Percentiles rank a stretch among this genome's conserved stretches.
These are phyloP conservation scores for Habrosyne pyritoides DNA, from an alignment of 2,888 invertebrate species.

Conservation along the genomic window DNA sequence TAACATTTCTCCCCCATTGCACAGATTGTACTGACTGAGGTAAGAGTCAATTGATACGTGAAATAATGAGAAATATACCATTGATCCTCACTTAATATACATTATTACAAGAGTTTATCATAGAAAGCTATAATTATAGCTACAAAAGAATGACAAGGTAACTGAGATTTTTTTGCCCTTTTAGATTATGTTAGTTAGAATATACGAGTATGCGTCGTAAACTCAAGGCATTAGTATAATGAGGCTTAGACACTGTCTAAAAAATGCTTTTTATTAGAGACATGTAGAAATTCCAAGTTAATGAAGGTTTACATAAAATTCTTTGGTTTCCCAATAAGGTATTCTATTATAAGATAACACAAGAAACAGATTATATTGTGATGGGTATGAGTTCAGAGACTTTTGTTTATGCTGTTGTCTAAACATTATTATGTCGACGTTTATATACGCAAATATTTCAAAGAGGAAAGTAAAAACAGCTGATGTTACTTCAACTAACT, in stretches of 20 bases:
- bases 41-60: background rate
- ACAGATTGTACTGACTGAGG: background rate
- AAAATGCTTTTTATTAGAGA: background rate
- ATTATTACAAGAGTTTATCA: background rate
- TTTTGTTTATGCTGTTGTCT: background rate
- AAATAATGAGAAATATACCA: background rate
- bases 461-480: slow-evolving; percentile 22
- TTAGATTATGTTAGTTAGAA: no score
- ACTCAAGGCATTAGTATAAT: background rate
- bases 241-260: background rate
- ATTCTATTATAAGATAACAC: background rate
- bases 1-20: background rate
- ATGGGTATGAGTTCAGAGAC: no score
- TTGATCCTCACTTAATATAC: background rate
- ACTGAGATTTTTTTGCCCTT: background rate
- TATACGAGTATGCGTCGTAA: background rate
- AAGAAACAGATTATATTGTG: no score
- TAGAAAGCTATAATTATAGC: no score
- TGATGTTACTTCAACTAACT: slow-evolving; percentile 17
- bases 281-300: background rate
- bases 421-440: background rate
- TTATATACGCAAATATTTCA: slow-evolving; percentile 11
- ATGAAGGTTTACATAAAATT: background rate
- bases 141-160: background rate
- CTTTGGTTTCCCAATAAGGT: background rate